Percentiles rank a stretch among this genome's conserved stretches.
Evolutionary conservation across 2,113 vertebrate genomes (phyloP).

Genomic region (Archocentrus centrarchus): DNA sequence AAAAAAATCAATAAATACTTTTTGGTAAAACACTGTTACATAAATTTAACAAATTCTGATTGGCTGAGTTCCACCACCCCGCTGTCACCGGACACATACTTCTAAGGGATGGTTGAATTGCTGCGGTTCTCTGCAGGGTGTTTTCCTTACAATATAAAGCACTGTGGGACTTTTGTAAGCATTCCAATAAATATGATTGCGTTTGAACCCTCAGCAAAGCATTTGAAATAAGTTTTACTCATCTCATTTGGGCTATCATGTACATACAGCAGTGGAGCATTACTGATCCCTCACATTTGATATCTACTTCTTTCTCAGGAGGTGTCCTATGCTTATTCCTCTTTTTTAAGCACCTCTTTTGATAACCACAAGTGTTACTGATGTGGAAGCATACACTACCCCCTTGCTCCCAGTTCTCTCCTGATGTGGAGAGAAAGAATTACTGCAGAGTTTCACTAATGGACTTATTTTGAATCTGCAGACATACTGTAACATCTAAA

Average conservation of each 20-base stretch:
- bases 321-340: not conserved
- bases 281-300: not conserved
- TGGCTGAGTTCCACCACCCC: not conserved
- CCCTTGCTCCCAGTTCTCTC: not conserved
- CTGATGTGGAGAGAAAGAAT: slow-evolving; percentile 2
- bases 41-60: not conserved
- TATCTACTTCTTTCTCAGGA: not conserved
- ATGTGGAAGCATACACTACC: not conserved
- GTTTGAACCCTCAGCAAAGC: not conserved
- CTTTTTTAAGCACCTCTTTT: slow-evolving; percentile 19
- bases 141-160: not conserved
- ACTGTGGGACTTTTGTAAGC: not conserved
- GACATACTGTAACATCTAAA: slow-evolving; percentile 21
- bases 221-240: not conserved
- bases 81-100: not conserved
- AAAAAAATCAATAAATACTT: not conserved
- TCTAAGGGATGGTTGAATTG: not conserved
- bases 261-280: not conserved
- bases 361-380: slow-evolving; percentile 4
- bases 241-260: not conserved
- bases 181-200: not conserved
- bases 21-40: not conserved
- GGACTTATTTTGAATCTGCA: slow-evolving; percentile 31
- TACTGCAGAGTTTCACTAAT: slow-evolving; percentile 14
- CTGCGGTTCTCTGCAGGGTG: not conserved